Conservation (phyloP, 2,113 vertebrate genomes). For the Greenwoodochromis staneri region DNA sequence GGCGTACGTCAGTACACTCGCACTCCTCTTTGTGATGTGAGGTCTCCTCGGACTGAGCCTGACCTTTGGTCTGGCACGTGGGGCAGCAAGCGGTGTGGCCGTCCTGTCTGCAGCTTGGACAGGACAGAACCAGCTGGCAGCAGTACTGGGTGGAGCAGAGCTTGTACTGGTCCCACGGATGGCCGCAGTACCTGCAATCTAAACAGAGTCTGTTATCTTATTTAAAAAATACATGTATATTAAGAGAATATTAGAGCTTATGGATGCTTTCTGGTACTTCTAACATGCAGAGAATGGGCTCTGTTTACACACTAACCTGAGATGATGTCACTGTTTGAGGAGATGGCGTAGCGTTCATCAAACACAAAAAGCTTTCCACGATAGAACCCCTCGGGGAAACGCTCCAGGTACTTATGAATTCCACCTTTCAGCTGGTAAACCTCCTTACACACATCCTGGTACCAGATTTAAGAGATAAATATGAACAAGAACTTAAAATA, state of each 20-base stretch:
- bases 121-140: conserved; percentile 87
- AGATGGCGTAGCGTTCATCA: conserved; percentile 90
- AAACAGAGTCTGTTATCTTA: neutral
- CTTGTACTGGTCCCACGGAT: conserved; percentile 86
- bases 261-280: neutral
- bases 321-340: conserved; percentile 81
- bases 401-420: conserved; percentile 94
- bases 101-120: conserved; percentile 72
- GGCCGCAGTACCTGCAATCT: conserved; percentile 88
- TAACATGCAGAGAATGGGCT: neutral
- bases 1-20: conserved; percentile 81
- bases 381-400: conserved; percentile 91
- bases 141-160: conserved; percentile 85
- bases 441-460: conserved; percentile 86
- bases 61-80: conserved; percentile 80
- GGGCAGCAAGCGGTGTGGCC: conserved; percentile 86
- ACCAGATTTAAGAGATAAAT: neutral
- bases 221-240: neutral
- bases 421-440: conserved; percentile 95
- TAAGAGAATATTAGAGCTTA: neutral
- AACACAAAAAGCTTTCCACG: conserved; percentile 96
- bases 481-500: neutral
- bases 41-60: neutral
- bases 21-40: conserved; percentile 82
- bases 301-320: conserved; percentile 74